Conservation (phyloP, 1,140 invertebrate species). For the Leptinotarsa undecemlineata region DNA sequence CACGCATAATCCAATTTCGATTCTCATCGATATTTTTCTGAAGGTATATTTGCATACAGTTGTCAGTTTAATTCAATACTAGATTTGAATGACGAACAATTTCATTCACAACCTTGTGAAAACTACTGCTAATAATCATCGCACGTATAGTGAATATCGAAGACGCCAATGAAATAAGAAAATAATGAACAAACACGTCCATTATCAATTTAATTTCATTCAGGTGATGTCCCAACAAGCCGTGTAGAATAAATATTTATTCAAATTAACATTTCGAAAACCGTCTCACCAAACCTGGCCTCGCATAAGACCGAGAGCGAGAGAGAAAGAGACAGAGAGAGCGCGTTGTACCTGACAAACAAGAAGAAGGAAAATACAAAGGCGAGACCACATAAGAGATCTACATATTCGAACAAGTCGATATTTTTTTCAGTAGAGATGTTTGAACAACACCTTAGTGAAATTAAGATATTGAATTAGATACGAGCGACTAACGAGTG, state of each 20-base stretch:
- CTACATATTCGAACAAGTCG: conserved; percentile 9
- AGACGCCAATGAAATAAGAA: conserved; percentile 10
- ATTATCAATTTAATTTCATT: conserved; percentile 18
- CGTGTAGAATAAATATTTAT: conserved; percentile 15
- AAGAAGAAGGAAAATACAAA: background rate
- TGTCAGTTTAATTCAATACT: too few species aligned
- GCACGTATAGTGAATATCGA: background rate
- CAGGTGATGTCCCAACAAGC: background rate
- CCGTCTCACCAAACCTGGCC: background rate
- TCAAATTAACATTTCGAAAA: conserved; percentile 9
- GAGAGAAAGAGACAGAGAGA: background rate
- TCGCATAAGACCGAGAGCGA: background rate
- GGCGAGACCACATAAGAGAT: conserved; percentile 2
- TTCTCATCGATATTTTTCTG: too few species aligned
- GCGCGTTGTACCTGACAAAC: too few species aligned
- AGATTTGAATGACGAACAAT: too few species aligned
- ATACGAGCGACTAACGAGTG: conserved; percentile 38
- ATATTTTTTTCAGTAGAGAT: conserved; percentile 22
- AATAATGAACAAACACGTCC: background rate
- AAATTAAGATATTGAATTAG: conserved; percentile 48
- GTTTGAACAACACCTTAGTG: conserved; percentile 46
- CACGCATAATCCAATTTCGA: too few species aligned
- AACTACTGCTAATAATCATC: background rate
- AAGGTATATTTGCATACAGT: too few species aligned
- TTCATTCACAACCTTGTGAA: too few species aligned